These are phyloP conservation scores for Gasteruption jaculator DNA, from an alignment of 2,888 invertebrate genomes.

Conservation along the genomic window DNA sequence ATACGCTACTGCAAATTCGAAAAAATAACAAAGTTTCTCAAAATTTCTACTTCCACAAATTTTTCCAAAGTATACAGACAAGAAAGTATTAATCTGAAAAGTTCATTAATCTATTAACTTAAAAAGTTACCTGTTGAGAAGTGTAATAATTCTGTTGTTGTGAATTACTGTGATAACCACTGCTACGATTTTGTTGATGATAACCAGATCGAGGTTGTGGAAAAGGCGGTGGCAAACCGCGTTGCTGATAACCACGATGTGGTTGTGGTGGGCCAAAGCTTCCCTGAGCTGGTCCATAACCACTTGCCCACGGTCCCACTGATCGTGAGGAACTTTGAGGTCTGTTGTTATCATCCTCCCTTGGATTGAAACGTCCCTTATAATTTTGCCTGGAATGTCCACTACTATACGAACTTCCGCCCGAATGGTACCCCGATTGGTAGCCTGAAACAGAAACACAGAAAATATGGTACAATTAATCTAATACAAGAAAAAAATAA, in stretches of 20 bases:
- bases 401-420: conserved; percentile 24
- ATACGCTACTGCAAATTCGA: too few species aligned
- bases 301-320: conserved; percentile 32
- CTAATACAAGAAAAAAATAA: conserved; percentile 5
- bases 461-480: too few species aligned
- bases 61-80: too few species aligned
- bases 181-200: conserved; percentile 23
- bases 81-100: too few species aligned
- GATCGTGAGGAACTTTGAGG: too few species aligned
- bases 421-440: conserved; percentile 35
- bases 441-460: conserved; percentile 32
- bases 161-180: background rate
- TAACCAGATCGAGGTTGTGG: conserved; percentile 6
- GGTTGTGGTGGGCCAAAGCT: too few species aligned
- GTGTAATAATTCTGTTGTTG: background rate
- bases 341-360: too few species aligned
- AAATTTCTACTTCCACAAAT: too few species aligned
- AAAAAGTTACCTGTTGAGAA: too few species aligned
- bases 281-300: conserved; percentile 23
- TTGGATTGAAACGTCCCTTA: too few species aligned
- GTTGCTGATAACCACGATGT: conserved; percentile 11
- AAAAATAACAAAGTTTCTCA: too few species aligned
- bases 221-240: conserved; percentile 20
- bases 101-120: too few species aligned
- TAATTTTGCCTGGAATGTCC: conserved; percentile 22